Conservation (phyloP, 2,888 invertebrate species). For the Apotomis capreana region DNA sequence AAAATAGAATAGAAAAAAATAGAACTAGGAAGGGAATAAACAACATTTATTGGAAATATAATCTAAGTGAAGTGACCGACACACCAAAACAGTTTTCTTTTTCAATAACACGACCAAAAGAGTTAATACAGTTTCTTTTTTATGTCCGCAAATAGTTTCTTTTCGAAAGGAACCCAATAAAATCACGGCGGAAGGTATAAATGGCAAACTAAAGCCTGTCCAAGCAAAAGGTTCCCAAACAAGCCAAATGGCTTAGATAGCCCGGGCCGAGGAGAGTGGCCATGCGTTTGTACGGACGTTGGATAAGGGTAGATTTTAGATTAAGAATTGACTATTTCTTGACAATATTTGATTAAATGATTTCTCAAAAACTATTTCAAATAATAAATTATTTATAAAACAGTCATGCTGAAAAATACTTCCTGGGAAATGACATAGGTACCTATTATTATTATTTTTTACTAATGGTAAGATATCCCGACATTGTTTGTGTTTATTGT, state of each 20-base stretch:
- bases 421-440: too few species aligned
- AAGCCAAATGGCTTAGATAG: slow-evolving; percentile 27
- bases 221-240: slow-evolving; percentile 34
- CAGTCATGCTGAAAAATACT: too few species aligned
- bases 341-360: too few species aligned
- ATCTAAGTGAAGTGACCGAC: not conserved
- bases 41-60: not conserved
- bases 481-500: too few species aligned
- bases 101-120: not conserved
- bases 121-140: not conserved
- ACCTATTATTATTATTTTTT: too few species aligned
- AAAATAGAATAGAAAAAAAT: too few species aligned
- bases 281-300: not conserved
- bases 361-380: too few species aligned
- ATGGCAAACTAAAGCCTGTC: slow-evolving; percentile 23
- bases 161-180: slow-evolving; percentile 25
- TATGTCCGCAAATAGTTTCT: slow-evolving; percentile 24
- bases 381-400: too few species aligned
- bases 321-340: too few species aligned
- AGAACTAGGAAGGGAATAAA: not conserved
- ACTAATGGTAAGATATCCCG: too few species aligned
- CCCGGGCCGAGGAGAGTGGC: slow-evolving; percentile 22
- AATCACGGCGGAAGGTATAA: slow-evolving; percentile 35
- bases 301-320: too few species aligned
- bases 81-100: not conserved